Evolutionary conservation across 1,140 invertebrate species (phyloP).

Genomic region (Zaprionus vittiger): DNA sequence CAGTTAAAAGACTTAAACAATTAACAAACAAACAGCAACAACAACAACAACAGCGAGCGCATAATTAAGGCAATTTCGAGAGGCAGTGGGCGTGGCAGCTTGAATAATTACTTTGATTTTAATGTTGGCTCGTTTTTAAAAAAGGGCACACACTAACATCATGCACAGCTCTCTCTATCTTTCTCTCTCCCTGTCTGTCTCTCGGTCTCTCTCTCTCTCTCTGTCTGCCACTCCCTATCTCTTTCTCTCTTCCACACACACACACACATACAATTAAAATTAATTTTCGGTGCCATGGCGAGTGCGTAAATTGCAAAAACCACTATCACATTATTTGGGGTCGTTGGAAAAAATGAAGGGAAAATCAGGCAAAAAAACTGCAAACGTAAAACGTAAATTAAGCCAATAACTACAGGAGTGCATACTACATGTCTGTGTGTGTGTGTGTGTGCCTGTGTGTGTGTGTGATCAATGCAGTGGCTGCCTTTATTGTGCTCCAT

Average conservation of each 20-base stretch:
- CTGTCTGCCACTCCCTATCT: background rate
- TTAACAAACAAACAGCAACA: constrained; percentile 71
- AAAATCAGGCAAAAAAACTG: constrained; percentile 63
- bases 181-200: background rate
- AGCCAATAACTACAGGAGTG: constrained; percentile 63
- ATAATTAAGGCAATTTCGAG: constrained; percentile 77
- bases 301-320: constrained; percentile 80
- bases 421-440: constrained; percentile 17
- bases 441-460: constrained; percentile 21
- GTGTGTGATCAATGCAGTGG: constrained; percentile 65
- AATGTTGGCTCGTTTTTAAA: constrained; percentile 45
- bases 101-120: constrained; percentile 82
- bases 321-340: constrained; percentile 79
- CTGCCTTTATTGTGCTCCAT: constrained; percentile 68
- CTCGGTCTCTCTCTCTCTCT: background rate
- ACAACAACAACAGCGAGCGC: constrained; percentile 56
- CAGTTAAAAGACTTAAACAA: constrained; percentile 64
- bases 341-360: constrained; percentile 18
- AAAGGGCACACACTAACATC: constrained; percentile 26
- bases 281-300: constrained; percentile 74
- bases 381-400: constrained; percentile 78
- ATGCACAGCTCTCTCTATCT: background rate
- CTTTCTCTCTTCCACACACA: background rate
- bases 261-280: constrained; percentile 70
- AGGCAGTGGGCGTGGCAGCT: constrained; percentile 41